These are phyloP conservation scores for Rana temporaria DNA, from an alignment of 2,113 vertebrate genomes.

Conservation along the genomic window DNA sequence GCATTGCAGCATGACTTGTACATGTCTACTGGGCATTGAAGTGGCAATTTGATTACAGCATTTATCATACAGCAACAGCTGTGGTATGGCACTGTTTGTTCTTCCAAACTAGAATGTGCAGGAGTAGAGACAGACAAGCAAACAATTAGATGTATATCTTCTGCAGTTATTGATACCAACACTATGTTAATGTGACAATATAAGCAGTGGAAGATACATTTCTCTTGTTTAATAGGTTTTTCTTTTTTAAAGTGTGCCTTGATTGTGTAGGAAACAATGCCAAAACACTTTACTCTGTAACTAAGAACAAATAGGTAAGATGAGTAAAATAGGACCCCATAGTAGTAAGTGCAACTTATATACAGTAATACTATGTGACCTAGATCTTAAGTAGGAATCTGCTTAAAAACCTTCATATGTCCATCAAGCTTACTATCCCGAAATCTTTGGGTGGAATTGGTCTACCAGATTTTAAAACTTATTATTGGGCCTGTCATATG, in stretches of 20 bases:
- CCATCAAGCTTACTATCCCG: no score
- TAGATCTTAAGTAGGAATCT: no score
- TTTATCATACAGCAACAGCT: constrained; percentile 51
- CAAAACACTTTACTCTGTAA: no score
- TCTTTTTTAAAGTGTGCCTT: not conserved
- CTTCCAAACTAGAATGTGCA: constrained; percentile 38
- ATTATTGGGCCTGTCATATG: no score
- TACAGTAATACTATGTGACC: no score
- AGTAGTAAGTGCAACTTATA: no score
- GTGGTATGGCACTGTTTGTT: constrained; percentile 35
- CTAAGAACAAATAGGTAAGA: no score
- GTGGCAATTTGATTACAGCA: constrained; percentile 51
- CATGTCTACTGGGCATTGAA: constrained; percentile 45
- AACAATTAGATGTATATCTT: constrained; percentile 23
- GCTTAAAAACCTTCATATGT: no score
- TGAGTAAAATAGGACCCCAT: no score
- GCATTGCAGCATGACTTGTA: constrained; percentile 17
- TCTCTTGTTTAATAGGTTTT: not conserved
- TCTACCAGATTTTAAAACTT: no score
- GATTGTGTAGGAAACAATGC: no score
- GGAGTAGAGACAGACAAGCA: constrained; percentile 10
- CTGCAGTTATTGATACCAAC: constrained; percentile 34
- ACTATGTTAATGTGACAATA: not conserved
- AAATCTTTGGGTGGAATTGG: no score
- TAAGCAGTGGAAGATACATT: not conserved